phyloP scores from a whole-genome alignment of 2,888 invertebrate genomes.

The Xiphydria camelus region DNA sequence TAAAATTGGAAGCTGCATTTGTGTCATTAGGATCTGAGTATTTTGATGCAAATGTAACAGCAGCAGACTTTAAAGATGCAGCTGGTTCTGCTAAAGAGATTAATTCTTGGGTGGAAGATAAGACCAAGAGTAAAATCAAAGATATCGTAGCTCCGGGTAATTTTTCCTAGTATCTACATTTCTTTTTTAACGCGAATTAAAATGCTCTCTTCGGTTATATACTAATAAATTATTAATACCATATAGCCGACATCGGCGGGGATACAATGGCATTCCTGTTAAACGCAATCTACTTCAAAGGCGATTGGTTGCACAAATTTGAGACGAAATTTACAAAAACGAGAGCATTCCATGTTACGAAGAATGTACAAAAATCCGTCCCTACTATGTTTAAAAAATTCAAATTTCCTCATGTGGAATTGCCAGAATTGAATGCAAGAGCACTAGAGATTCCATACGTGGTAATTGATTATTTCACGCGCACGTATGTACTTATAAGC shows the following conservation, averaged over 20 bases:
- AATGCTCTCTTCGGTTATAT: too few species aligned
- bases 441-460: constrained; percentile 57
- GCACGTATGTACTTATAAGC: neutral
- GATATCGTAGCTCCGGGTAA: constrained; percentile 57
- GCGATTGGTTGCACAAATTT: constrained; percentile 55
- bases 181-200: too few species aligned
- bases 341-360: constrained; percentile 47
- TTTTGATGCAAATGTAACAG: constrained; percentile 40
- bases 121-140: constrained; percentile 61
- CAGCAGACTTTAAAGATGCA: constrained; percentile 42
- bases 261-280: constrained; percentile 52
- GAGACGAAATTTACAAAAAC: constrained; percentile 44
- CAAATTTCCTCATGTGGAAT: constrained; percentile 30
- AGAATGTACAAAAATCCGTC: constrained; percentile 37
- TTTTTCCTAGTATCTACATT: neutral
- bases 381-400: constrained; percentile 35
- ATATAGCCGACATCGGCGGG: constrained; percentile 36
- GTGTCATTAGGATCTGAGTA: constrained; percentile 31
- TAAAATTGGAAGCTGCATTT: constrained; percentile 32
- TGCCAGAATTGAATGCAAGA: constrained; percentile 44
- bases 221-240: too few species aligned
- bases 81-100: constrained; percentile 54
- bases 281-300: constrained; percentile 59
- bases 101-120: constrained; percentile 60
- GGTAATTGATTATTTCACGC: constrained; percentile 28